phyloP scores from a whole-genome alignment of 2,113 vertebrate genomes.

The Crocuta crocuta region DNA sequence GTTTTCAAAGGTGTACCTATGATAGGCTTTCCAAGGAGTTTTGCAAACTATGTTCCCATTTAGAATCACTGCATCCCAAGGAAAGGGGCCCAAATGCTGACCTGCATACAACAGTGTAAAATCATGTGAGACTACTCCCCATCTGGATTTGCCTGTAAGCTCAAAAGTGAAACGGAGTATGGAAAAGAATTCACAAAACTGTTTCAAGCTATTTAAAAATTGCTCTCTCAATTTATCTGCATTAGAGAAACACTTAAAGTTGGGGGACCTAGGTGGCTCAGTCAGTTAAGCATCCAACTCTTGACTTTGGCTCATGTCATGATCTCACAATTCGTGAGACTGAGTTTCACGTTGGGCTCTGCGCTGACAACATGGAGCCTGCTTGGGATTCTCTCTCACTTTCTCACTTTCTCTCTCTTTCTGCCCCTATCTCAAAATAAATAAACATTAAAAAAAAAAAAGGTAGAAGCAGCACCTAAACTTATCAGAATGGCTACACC shows the following conservation, averaged over 20 bases:
- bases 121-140: not conserved
- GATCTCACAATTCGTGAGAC: too few relatives aligned
- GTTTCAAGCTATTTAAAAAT: not conserved
- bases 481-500: not conserved
- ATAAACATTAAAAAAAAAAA: too few relatives aligned
- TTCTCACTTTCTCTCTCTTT: too few relatives aligned
- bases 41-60: conserved; percentile 53
- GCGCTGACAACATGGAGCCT: too few relatives aligned
- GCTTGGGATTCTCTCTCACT: too few relatives aligned
- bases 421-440: too few relatives aligned
- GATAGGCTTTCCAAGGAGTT: not conserved
- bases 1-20: not conserved
- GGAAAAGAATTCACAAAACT: conserved; percentile 31
- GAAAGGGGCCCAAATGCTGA: not conserved
- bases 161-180: conserved; percentile 27
- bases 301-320: too few relatives aligned
- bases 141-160: conserved; percentile 6
- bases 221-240: not conserved
- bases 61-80: conserved; percentile 16
- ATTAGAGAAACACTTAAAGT: conserved; percentile 18
- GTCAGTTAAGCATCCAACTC: too few relatives aligned
- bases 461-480: not conserved
- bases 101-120: not conserved
- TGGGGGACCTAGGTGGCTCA: too few relatives aligned
- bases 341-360: too few relatives aligned